phyloP scores from a whole-genome alignment of 1,140 invertebrate genomes.

The Colletes gigas region DNA sequence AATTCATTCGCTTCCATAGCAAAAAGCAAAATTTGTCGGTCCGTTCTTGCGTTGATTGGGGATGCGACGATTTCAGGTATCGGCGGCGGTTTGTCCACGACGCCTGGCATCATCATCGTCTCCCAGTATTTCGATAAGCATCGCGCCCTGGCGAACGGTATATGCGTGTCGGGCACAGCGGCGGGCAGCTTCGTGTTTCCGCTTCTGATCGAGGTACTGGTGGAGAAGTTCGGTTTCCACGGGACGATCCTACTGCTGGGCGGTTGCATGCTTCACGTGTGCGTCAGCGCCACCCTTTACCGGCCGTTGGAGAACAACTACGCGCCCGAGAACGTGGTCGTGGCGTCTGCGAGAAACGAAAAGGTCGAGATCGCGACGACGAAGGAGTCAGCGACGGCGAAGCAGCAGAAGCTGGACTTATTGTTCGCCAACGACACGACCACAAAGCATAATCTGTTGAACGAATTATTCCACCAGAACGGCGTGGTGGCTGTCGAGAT shows the following conservation, averaged over 20 bases:
- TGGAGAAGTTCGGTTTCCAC: constrained; percentile 85
- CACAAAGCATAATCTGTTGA: constrained; percentile 80
- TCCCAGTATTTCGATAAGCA: constrained; percentile 91
- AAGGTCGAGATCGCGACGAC: constrained; percentile 23
- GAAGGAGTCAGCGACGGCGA: constrained; percentile 68
- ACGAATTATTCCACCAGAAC: constrained; percentile 83
- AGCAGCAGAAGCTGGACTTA: constrained; percentile 81
- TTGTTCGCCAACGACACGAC: constrained; percentile 81
- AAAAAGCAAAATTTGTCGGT: not conserved
- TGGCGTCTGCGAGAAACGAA: constrained; percentile 64
- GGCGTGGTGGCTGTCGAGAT: constrained; percentile 72
- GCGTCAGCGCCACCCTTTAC: constrained; percentile 87
- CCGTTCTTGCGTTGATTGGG: not conserved
- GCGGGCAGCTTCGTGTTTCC: constrained; percentile 90
- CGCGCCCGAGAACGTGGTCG: constrained; percentile 66
- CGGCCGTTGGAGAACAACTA: constrained; percentile 83
- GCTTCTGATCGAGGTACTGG: constrained; percentile 86
- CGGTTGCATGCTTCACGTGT: constrained; percentile 89
- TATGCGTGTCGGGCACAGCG: constrained; percentile 90
- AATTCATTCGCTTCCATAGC: too few relatives aligned
- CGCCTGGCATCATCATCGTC: constrained; percentile 89
- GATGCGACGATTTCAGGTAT: constrained; percentile 82
- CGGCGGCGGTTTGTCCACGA: constrained; percentile 88
- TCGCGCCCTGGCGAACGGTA: constrained; percentile 88
- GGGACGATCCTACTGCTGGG: constrained; percentile 88